Conservation (phyloP, 2,797 vertebrate genomes). For the Ceryle rudis region DNA sequence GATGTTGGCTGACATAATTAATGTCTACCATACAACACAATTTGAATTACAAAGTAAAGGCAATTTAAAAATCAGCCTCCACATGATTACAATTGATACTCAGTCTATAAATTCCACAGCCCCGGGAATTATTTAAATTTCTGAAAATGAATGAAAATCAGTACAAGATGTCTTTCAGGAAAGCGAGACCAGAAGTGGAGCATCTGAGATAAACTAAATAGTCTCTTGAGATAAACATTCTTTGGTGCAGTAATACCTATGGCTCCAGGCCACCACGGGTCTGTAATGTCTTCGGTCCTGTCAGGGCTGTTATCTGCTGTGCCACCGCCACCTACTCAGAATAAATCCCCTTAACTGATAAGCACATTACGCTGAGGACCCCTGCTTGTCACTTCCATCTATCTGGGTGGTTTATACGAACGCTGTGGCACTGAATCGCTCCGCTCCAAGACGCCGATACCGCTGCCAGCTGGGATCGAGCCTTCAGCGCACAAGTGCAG, state of each 20-base stretch:
- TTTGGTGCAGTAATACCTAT: slow-evolving; percentile 62
- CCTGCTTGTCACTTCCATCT: slow-evolving; percentile 33
- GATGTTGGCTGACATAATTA: slow-evolving; percentile 79
- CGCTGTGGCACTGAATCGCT: not conserved
- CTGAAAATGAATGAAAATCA: slow-evolving; percentile 70
- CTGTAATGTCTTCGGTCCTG: slow-evolving; percentile 6
- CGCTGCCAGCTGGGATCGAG: accelerated
- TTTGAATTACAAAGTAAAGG: slow-evolving; percentile 78
- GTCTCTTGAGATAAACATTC: slow-evolving; percentile 76
- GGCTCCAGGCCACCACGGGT: slow-evolving; percentile 63
- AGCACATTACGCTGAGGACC: slow-evolving; percentile 40
- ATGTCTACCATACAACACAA: slow-evolving; percentile 70
- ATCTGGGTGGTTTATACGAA: slow-evolving; percentile 37
- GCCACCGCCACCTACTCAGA: slow-evolving; percentile 38
- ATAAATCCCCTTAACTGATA: slow-evolving; percentile 65
- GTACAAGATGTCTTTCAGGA: slow-evolving; percentile 68
- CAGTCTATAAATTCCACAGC: slow-evolving; percentile 57
- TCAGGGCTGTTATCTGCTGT: slow-evolving; percentile 59
- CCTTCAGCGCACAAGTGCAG: not conserved
- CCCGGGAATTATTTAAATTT: slow-evolving; percentile 69
- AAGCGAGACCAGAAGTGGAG: slow-evolving; percentile 39
- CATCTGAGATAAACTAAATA: slow-evolving; percentile 74
- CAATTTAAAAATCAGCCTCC: slow-evolving; percentile 58
- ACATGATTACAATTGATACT: slow-evolving; percentile 68
- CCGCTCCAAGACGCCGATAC: accelerated